Evolutionary conservation across 2,797 vertebrate genomes (phyloP).

Genomic region (Pseudotriccus pelzelni): DNA sequence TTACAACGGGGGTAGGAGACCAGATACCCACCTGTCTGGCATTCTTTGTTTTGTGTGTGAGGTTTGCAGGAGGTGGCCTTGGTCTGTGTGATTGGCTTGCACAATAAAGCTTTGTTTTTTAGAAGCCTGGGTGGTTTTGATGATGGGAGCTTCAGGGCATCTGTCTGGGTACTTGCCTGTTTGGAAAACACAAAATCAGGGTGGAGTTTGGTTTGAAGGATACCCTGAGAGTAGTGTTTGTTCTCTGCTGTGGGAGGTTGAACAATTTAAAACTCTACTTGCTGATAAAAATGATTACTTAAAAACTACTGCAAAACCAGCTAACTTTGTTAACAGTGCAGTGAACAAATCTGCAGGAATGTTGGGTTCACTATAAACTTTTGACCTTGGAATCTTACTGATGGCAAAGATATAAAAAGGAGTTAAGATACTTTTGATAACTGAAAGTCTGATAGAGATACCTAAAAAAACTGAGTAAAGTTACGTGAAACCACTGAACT

Average conservation of each 20-base stretch:
- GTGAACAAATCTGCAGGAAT: neutral
- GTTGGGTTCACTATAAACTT: neutral
- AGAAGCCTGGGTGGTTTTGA: slow-evolving; percentile 82
- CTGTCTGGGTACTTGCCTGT: slow-evolving; percentile 89
- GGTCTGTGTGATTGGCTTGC: slow-evolving; percentile 92
- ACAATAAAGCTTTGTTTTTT: slow-evolving; percentile 96
- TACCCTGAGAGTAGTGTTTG: neutral
- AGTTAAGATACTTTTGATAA: neutral
- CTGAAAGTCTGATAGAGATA: neutral
- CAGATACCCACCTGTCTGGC: slow-evolving; percentile 86
- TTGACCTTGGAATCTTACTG: neutral
- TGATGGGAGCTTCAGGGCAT: slow-evolving; percentile 79
- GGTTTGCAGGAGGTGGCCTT: slow-evolving; percentile 94
- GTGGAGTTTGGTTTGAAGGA: neutral
- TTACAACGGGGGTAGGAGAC: neutral
- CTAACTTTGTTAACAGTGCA: neutral
- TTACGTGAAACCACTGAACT: neutral
- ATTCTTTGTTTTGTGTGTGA: slow-evolving; percentile 84
- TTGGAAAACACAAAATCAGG: neutral
- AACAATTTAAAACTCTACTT: neutral
- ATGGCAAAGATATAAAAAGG: neutral
- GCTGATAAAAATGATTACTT: neutral
- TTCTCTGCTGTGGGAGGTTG: neutral
- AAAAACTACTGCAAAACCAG: neutral
- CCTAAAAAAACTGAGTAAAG: neutral